Percentiles rank a stretch among this genome's conserved stretches.
phyloP scores from a whole-genome alignment of 2,888 invertebrate genomes.

The Aquatica leii region DNA sequence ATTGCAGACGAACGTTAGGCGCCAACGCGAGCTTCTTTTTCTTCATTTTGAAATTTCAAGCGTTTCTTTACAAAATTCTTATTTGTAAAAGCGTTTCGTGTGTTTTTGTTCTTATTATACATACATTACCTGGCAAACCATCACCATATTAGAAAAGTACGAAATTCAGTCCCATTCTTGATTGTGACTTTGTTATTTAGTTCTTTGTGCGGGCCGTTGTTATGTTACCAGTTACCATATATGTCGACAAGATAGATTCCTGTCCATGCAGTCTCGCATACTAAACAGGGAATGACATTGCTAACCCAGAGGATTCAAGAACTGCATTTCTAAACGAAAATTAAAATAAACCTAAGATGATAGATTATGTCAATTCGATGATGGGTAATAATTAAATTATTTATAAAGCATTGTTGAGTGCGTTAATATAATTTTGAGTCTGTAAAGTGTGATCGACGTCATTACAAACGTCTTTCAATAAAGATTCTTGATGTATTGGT shows the following conservation, averaged over 20 bases:
- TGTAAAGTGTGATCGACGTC: not conserved
- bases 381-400: slow-evolving; percentile 23
- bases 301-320: slow-evolving; percentile 37
- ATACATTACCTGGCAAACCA: slow-evolving; percentile 16
- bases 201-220: slow-evolving; percentile 35
- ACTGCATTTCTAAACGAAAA: slow-evolving; percentile 28
- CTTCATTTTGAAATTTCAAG: slow-evolving; percentile 26
- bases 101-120: slow-evolving; percentile 16
- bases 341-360: slow-evolving; percentile 17
- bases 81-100: slow-evolving; percentile 19
- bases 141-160: slow-evolving; percentile 30
- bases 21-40: slow-evolving; percentile 25
- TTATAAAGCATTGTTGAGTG: not conserved
- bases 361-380: not conserved
- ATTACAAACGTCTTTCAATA: not conserved
- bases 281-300: slow-evolving; percentile 37
- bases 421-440: not conserved
- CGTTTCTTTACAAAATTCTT: slow-evolving; percentile 13
- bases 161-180: slow-evolving; percentile 30
- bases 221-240: slow-evolving; percentile 41
- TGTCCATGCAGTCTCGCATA: slow-evolving; percentile 38
- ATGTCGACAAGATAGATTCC: slow-evolving; percentile 42
- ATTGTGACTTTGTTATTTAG: slow-evolving; percentile 26
- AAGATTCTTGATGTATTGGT: too few species aligned
- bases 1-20: slow-evolving; percentile 27